Percentiles rank a stretch among this genome's conserved stretches.
Conservation (phyloP, 2,113 vertebrate genomes). For the Amazona guildingii region DNA sequence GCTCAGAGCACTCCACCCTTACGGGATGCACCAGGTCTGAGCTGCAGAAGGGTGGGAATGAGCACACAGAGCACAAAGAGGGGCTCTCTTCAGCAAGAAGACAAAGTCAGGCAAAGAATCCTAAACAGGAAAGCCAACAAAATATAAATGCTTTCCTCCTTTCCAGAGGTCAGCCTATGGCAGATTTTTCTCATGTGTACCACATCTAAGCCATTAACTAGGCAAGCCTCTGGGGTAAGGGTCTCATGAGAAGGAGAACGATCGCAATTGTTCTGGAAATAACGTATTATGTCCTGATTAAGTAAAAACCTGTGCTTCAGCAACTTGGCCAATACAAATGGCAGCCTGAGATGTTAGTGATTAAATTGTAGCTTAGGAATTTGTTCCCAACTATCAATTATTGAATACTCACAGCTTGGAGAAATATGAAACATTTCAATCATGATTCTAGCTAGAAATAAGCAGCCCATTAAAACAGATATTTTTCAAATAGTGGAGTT, state of each 20-base stretch:
- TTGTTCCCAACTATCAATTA: slow-evolving; percentile 18
- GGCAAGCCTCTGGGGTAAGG: background rate
- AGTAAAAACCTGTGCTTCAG: slow-evolving; percentile 20
- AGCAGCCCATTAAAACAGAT: background rate
- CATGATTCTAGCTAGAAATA: slow-evolving; percentile 22
- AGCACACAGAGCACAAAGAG: background rate
- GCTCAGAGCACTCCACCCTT: slow-evolving; percentile 18
- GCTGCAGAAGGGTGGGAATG: background rate
- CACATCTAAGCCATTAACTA: background rate
- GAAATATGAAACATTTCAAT: slow-evolving; percentile 33
- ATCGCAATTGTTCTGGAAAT: background rate
- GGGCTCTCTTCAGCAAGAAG: background rate
- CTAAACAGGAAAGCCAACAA: slow-evolving; percentile 23
- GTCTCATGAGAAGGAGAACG: background rate
- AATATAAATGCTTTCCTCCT: background rate
- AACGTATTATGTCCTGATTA: background rate
- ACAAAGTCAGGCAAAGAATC: background rate
- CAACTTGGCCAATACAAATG: background rate
- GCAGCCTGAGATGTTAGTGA: background rate
- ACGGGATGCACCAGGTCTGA: background rate
- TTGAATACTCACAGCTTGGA: slow-evolving; percentile 15
- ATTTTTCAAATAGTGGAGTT: background rate
- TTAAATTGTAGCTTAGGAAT: slow-evolving; percentile 30
- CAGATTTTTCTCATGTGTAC: slow-evolving; percentile 18
- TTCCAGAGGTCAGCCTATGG: background rate